phyloP scores from a whole-genome alignment of 2,888 invertebrate genomes.

The Napeogenes sylphis region DNA sequence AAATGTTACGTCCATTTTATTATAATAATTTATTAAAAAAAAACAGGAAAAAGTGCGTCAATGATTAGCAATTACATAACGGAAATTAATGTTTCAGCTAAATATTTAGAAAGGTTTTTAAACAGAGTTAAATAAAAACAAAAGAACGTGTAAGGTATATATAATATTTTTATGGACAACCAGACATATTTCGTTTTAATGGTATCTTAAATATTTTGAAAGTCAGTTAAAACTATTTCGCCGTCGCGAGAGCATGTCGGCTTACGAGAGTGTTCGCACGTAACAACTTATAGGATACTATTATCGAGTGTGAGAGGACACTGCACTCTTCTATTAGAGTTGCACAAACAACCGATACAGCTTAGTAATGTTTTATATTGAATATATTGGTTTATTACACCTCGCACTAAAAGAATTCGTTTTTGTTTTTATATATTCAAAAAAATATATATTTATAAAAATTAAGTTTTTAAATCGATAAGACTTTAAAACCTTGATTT shows the following conservation, averaged over 20 bases:
- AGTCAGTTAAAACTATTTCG: conserved; percentile 5
- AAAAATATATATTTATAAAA: no score
- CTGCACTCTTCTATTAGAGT: background rate
- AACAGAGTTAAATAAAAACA: background rate
- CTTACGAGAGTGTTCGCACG: conserved; percentile 20
- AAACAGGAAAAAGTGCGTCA: conserved; percentile 20
- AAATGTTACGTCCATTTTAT: background rate
- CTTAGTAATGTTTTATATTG: background rate
- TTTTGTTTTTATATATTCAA: no score
- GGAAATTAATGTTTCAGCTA: conserved; percentile 1
- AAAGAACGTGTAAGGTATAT: background rate
- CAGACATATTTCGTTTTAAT: no score
- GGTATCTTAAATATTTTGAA: background rate
- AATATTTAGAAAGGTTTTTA: background rate
- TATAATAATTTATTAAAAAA: background rate
- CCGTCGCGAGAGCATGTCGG: conserved; percentile 11
- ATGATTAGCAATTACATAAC: conserved; percentile 12
- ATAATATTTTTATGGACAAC: no score
- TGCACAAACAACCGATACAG: background rate
- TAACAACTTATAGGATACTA: conserved; percentile 16
- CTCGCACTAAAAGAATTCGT: no score
- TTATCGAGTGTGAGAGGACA: conserved; percentile 18
- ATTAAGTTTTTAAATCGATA: no score
- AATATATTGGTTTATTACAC: no score
- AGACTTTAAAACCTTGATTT: no score